Base-by-base conservation (phyloP, 2,113 vertebrate species). In the Sapajus apella region DNA sequence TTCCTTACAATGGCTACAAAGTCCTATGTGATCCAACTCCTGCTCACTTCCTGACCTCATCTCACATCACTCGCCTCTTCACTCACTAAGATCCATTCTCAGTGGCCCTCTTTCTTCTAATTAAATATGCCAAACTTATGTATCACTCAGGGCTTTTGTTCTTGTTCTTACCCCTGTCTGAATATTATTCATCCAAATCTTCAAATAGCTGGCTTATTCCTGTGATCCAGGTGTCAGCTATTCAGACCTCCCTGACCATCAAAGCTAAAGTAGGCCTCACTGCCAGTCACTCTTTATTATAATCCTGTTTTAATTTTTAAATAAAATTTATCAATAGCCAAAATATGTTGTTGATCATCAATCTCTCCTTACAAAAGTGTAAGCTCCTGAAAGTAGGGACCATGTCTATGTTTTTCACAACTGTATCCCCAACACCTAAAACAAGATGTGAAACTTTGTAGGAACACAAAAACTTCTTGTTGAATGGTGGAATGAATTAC, bases 41-140 rank as follows among this genome's bases (percentile, higher is more conserved):
- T 94, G 25, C 37, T 20, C 16, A 50, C 4, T 35, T 81, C 43
- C 13, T 95, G 35, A 95, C 8, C 27, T 82, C 27, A 75, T 92
- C 43, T 84, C 58, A 79, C 9, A 79, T 3, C 52, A 43, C 3
- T 76, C 11, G 40, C 6, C 37, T 50, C 18, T 68, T 89, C 14
- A 23, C 6, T 93, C 79, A 93, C 6, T 16, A 88, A 73, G 16
- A 52, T 83, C 3, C 21, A 52, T 37, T 37, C 45, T 76, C 9
- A 43, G 18, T 72, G 14, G 47, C 47, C 40, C 56, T 55, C 27
- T 85, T 47, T 92, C 14, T 83, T 7, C 84, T 80, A 88, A 68
- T 93, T 14, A 93, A 94, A 47, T 47, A 92, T 75, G n/a, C 20
- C 37, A 95, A 82, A 30, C 23, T 89, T 35, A 91, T 94, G 87